Evolutionary conservation across 2,888 invertebrate genomes (phyloP).

Genomic region (Latrodectus hesperus): DNA sequence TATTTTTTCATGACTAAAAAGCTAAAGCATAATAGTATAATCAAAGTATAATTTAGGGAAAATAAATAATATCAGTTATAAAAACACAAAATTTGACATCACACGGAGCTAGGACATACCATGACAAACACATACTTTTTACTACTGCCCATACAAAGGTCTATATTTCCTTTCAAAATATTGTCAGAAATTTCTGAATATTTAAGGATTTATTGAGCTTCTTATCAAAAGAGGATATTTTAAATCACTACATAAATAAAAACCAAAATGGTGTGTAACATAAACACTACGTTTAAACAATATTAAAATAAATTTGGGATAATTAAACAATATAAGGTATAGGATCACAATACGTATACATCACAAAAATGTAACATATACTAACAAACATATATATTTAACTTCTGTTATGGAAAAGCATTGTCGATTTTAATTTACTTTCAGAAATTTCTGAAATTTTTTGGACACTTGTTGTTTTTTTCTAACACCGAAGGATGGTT

Average conservation of each 20-base stretch:
- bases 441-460: conserved; percentile 7
- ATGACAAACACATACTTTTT: conserved; percentile 69
- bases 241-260: too few relatives aligned
- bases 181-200: conserved; percentile 9
- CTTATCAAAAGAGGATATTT: too few relatives aligned
- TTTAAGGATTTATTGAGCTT: too few relatives aligned
- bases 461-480: background rate
- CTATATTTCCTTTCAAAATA: conserved; percentile 23
- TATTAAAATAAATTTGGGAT: too few relatives aligned
- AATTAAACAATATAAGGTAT: too few relatives aligned
- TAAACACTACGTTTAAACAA: too few relatives aligned
- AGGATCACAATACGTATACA: too few relatives aligned
- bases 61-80: conserved; percentile 53
- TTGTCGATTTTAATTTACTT: conserved; percentile 3
- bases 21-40: conserved; percentile 55
- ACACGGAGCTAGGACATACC: conserved; percentile 69
- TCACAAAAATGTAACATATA: too few relatives aligned
- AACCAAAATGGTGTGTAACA: too few relatives aligned
- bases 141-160: conserved; percentile 65
- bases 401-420: too few relatives aligned
- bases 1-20: conserved; percentile 51
- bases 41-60: conserved; percentile 53
- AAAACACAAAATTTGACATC: conserved; percentile 70
- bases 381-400: too few relatives aligned
- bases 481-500: background rate